Percentiles rank a stretch among this genome's conserved stretches.
Conservation (phyloP, 35 echinoderm and acorn worm genomes). For the Lytechinus variegatus region DNA sequence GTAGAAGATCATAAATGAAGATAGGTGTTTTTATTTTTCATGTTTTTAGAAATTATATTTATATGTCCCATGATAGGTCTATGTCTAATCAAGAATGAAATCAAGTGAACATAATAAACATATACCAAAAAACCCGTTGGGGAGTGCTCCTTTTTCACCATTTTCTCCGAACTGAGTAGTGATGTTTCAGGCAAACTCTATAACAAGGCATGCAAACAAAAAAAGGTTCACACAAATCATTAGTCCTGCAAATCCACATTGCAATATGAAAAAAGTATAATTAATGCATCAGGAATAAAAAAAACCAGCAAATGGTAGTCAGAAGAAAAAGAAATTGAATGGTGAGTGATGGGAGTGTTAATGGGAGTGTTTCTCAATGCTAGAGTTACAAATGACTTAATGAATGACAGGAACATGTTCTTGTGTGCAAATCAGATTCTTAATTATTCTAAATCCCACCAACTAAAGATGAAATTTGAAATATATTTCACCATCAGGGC, state of each 20-base stretch:
- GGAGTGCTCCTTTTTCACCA: slow-evolving; percentile 39
- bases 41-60: not conserved
- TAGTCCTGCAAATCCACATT: not conserved
- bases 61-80: not conserved
- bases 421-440: no score
- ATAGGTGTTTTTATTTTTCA: not conserved
- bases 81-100: not conserved
- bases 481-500: no score
- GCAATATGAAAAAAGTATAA: not conserved
- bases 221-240: not conserved
- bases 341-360: not conserved
- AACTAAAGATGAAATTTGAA: no score
- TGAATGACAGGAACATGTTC: no score
- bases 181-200: slow-evolving; percentile 41
- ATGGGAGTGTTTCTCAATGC: no score
- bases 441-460: no score
- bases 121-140: not conserved
- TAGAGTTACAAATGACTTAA: no score
- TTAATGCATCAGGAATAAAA: not conserved
- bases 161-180: slow-evolving; percentile 15
- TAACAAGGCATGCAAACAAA: slow-evolving; percentile 24
- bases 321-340: not conserved
- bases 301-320: not conserved
- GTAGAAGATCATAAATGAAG: not conserved
- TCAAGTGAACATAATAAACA: not conserved